Conservation (phyloP, 2,113 vertebrate species). For the Burhinus bistriatus region DNA sequence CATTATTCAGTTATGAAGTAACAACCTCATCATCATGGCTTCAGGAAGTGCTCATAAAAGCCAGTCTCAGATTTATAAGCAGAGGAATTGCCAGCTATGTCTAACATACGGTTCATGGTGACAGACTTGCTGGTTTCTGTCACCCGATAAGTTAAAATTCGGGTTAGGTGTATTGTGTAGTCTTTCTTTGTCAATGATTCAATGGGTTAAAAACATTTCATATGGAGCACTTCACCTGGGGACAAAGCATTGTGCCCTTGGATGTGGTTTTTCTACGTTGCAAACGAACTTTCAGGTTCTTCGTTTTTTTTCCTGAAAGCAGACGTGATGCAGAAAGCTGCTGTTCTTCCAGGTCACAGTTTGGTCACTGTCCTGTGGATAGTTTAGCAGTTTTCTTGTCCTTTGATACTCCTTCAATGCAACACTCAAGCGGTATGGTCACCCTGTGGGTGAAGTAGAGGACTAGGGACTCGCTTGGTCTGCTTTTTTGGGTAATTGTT, state of each 20-base stretch:
- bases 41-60: slow-evolving; percentile 32
- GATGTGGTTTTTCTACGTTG: not conserved
- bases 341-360: not conserved
- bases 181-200: not conserved
- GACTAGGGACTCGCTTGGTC: not conserved
- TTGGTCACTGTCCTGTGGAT: not conserved
- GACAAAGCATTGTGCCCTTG: not conserved
- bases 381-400: not conserved
- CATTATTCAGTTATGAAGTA: slow-evolving; percentile 54
- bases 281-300: not conserved
- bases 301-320: not conserved
- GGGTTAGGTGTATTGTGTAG: not conserved
- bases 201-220: not conserved
- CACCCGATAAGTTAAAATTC: not conserved
- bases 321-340: not conserved
- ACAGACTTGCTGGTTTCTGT: not conserved
- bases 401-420: not conserved
- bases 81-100: not conserved
- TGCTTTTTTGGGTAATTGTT: not conserved
- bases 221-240: not conserved
- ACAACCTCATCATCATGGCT: slow-evolving; percentile 40
- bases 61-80: slow-evolving; percentile 8
- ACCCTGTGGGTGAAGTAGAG: not conserved
- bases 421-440: not conserved
- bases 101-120: not conserved